These are phyloP conservation scores for Squalus acanthias DNA, from an alignment of 2,797 vertebrate species.

Conservation along the genomic window DNA sequence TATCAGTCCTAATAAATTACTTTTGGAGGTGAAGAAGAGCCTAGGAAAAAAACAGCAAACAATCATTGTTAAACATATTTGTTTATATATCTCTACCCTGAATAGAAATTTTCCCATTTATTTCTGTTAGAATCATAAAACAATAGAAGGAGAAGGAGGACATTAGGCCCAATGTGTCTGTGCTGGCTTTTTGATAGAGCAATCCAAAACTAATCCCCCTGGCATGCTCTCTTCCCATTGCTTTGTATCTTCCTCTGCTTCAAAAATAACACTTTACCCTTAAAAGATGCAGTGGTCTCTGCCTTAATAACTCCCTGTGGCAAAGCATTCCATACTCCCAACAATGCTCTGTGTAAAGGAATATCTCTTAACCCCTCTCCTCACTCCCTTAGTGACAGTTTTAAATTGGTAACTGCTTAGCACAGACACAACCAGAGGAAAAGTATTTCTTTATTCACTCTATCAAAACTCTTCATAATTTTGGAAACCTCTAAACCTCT, in stretches of 20 bases:
- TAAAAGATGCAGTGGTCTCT: not conserved
- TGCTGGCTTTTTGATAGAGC: not conserved
- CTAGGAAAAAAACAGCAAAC: constrained; percentile 39
- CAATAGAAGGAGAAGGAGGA: not conserved
- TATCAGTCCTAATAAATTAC: constrained; percentile 37
- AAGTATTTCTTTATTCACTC: not conserved
- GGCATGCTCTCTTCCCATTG: not conserved
- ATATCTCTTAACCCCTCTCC: not conserved
- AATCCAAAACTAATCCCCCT: not conserved
- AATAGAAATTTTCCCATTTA: not conserved
- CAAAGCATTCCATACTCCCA: not conserved
- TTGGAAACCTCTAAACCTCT: not conserved
- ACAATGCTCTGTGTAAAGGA: not conserved
- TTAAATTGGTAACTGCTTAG: not conserved
- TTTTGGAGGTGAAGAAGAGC: constrained; percentile 47
- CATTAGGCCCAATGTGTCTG: not conserved
- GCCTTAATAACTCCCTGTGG: not conserved
- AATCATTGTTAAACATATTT: not conserved
- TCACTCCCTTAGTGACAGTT: not conserved
- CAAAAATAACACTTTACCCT: not conserved
- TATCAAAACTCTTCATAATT: not conserved
- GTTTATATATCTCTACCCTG: not conserved
- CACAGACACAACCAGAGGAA: not conserved
- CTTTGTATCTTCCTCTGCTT: not conserved
- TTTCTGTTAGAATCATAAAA: not conserved